These are phyloP conservation scores for Heterohyrax brucei DNA, from an alignment of 2,797 vertebrate species.

Conservation along the genomic window DNA sequence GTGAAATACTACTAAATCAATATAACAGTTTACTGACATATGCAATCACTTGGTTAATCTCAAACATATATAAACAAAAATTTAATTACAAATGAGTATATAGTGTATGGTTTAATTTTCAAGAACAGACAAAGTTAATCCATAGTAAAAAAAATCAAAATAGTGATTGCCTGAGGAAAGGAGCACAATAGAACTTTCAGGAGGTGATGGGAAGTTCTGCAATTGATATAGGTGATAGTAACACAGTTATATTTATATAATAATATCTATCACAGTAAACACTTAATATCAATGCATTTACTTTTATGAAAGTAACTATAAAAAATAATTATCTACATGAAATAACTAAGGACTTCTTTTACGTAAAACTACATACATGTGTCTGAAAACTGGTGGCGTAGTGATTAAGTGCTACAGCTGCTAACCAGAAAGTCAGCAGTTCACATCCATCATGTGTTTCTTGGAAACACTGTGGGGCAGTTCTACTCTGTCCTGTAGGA, in stretches of 20 bases:
- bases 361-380: background rate
- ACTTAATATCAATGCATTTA: constrained; percentile 61
- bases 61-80: background rate
- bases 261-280: constrained; percentile 35
- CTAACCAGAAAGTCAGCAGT: too few species aligned
- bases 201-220: background rate
- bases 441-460: too few species aligned
- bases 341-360: background rate
- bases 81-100: background rate
- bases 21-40: background rate
- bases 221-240: background rate
- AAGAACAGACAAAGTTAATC: constrained; percentile 23
- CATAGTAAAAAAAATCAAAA: constrained; percentile 37
- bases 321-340: constrained; percentile 26
- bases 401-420: too few species aligned
- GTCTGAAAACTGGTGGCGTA: too few species aligned
- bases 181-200: constrained; percentile 13
- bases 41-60: background rate
- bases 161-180: constrained; percentile 17
- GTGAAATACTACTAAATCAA: background rate
- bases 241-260: background rate
- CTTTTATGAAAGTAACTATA: constrained; percentile 40
- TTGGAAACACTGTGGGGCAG: too few species aligned
- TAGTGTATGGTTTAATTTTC: constrained; percentile 40
- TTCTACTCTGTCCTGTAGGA: too few species aligned